These are phyloP conservation scores for Ursus arctos DNA, from an alignment of 2,113 vertebrate genomes.

Conservation along the genomic window DNA sequence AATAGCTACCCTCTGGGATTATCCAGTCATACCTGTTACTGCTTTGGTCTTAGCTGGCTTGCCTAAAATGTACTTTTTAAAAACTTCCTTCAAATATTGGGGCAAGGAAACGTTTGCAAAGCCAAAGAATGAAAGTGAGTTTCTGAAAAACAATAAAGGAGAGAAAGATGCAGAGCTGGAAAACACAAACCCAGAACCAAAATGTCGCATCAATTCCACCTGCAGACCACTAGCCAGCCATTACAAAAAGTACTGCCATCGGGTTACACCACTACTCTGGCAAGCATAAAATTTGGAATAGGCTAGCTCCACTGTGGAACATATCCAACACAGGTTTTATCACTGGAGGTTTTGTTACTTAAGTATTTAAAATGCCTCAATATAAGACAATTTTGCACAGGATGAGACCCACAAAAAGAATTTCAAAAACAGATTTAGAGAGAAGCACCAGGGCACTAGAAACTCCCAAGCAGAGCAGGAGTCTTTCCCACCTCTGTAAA, in stretches of 20 bases:
- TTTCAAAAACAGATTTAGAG: background rate
- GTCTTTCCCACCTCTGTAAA: conserved; percentile 31
- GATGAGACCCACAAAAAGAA: conserved; percentile 45
- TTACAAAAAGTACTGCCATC: background rate
- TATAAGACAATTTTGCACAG: background rate
- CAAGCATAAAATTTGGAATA: conserved; percentile 48
- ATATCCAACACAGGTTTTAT: background rate
- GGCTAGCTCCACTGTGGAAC: conserved; percentile 9
- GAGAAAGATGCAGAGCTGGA: conserved; percentile 40
- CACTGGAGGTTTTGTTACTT: background rate
- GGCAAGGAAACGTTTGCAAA: background rate
- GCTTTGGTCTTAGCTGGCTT: conserved; percentile 31
- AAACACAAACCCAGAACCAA: background rate
- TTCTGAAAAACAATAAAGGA: conserved; percentile 47
- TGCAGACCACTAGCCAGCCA: background rate
- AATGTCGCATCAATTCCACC: background rate
- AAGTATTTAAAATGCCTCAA: conserved; percentile 33
- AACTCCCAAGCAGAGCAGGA: background rate
- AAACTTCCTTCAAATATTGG: conserved; percentile 48
- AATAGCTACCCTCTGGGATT: background rate
- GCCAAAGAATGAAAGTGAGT: conserved; percentile 30
- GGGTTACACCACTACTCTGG: background rate
- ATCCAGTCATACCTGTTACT: conserved; percentile 58
- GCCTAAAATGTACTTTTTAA: conserved; percentile 37
- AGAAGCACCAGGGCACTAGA: conserved; percentile 12